These are phyloP conservation scores for Bombus fervidus DNA, from an alignment of 1,140 invertebrate species.

Conservation along the genomic window DNA sequence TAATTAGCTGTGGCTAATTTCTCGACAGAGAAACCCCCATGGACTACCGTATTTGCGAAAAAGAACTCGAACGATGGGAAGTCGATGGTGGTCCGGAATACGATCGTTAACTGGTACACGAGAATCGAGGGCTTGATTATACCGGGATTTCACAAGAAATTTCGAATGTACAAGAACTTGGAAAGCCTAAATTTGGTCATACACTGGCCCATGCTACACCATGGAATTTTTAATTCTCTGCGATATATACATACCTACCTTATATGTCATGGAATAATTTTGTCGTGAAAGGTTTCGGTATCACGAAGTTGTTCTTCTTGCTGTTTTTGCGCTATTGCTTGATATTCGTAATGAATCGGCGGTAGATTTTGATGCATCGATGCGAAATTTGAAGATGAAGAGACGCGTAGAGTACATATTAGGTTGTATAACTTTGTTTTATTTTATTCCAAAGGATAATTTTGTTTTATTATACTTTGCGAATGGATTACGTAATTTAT, in stretches of 20 bases:
- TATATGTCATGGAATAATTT: neutral
- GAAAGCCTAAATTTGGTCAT: slow-evolving; percentile 42
- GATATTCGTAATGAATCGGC: neutral
- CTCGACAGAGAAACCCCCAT: neutral
- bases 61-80: slow-evolving; percentile 10
- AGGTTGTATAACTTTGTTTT: too few relatives aligned
- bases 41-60: neutral
- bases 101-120: slow-evolving; percentile 14
- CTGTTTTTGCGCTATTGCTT: too few relatives aligned
- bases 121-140: neutral
- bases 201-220: neutral
- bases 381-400: neutral
- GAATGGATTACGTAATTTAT: too few relatives aligned
- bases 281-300: neutral
- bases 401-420: neutral
- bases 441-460: too few relatives aligned
- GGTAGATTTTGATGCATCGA: neutral
- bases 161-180: slow-evolving; percentile 29
- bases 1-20: slow-evolving; percentile 45
- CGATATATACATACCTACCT: slow-evolving; percentile 3
- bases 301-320: neutral
- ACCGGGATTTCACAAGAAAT: slow-evolving; percentile 24
- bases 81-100: neutral
- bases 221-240: neutral
- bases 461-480: too few relatives aligned